These are phyloP conservation scores for Narcine bancroftii DNA, from an alignment of 2,113 vertebrate genomes.

Conservation along the genomic window DNA sequence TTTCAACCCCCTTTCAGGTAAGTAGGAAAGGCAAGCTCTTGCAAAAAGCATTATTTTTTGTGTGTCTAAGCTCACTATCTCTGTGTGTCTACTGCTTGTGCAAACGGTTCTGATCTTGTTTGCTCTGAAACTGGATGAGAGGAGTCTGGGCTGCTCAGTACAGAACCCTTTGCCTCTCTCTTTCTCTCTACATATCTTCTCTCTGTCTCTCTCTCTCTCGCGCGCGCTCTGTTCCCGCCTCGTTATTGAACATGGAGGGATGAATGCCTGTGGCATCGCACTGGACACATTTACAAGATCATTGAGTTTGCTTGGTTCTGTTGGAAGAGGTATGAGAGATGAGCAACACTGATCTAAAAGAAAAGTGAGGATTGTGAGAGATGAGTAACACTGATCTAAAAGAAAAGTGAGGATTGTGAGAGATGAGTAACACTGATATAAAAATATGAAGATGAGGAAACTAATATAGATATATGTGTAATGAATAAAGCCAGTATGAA, in stretches of 20 bases:
- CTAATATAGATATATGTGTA: too few species aligned
- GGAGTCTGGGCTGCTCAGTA: not conserved
- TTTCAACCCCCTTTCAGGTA: slow-evolving; percentile 24
- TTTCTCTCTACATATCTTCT: not conserved
- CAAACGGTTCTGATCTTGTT: not conserved
- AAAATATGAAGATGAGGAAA: too few species aligned
- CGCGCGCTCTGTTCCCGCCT: not conserved
- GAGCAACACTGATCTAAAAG: not conserved
- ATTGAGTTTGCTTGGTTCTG: not conserved
- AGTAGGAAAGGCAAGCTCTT: slow-evolving; percentile 26
- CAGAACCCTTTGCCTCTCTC: not conserved
- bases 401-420: too few species aligned
- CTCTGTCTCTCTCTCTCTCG: not conserved
- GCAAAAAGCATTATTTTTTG: not conserved
- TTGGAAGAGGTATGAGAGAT: not conserved
- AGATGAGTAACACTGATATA: too few species aligned
- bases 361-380: too few species aligned
- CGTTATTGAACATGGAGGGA: not conserved
- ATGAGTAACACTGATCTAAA: too few species aligned
- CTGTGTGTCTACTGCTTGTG: slow-evolving; percentile 15
- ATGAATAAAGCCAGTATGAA: too few species aligned
- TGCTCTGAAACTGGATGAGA: not conserved
- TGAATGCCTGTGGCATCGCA: not conserved
- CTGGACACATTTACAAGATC: not conserved
- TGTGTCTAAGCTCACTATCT: slow-evolving; percentile 14